Evolutionary conservation across 2,113 vertebrate species (phyloP).

Genomic region (Fregata magnificens): DNA sequence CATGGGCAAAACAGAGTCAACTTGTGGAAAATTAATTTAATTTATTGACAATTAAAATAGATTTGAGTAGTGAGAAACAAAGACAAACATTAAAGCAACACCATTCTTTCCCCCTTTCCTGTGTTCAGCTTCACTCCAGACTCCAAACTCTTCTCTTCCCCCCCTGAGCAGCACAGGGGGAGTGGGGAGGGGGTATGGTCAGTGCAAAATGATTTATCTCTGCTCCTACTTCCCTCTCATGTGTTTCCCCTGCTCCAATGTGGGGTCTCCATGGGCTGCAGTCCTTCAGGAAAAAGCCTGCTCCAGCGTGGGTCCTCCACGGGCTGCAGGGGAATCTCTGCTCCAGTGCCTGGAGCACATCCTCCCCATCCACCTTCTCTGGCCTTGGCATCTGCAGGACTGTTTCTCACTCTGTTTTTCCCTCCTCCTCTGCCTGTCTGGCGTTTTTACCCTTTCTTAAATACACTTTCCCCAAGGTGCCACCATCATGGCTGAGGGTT

Average conservation of each 20-base stretch:
- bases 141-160: neutral
- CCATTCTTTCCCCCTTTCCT: neutral
- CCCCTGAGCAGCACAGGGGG: rapidly evolving
- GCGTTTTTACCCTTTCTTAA: neutral
- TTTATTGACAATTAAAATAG: neutral
- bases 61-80: neutral
- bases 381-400: neutral
- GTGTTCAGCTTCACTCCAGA: neutral
- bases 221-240: neutral
- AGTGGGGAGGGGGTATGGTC: rapidly evolving
- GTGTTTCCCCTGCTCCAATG: neutral
- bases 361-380: neutral
- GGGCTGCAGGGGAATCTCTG: neutral
- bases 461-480: neutral
- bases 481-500: neutral
- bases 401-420: neutral
- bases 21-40: neutral
- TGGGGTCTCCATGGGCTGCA: neutral
- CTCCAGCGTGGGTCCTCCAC: rapidly evolving
- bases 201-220: neutral
- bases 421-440: neutral
- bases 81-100: neutral
- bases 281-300: neutral
- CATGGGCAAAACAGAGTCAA: neutral
- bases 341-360: rapidly evolving